These are phyloP conservation scores for Ctenopoma multispine DNA, from an alignment of 2,797 vertebrate species.

Conservation along the genomic window DNA sequence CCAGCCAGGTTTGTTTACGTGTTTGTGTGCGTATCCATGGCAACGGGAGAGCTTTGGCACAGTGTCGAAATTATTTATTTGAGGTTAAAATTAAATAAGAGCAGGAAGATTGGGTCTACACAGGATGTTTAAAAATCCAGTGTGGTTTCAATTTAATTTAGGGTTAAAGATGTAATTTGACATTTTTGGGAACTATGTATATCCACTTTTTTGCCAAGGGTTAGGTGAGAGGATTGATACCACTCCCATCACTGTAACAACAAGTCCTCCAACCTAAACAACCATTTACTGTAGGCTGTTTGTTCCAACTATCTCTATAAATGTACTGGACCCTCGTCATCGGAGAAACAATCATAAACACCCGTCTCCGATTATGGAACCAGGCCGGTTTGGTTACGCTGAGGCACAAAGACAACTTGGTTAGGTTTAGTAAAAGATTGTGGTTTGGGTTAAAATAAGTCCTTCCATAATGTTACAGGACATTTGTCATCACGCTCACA, in stretches of 20 bases:
- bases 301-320: too few species aligned
- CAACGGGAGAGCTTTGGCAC: conserved; percentile 24
- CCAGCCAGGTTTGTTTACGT: conserved; percentile 74
- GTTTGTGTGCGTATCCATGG: conserved; percentile 63
- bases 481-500: too few species aligned
- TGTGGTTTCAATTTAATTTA: not conserved
- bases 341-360: too few species aligned
- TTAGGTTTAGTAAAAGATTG: too few species aligned
- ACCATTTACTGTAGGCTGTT: too few species aligned
- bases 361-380: too few species aligned
- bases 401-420: too few species aligned
- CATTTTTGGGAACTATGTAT: not conserved
- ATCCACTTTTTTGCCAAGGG: not conserved
- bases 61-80: conserved; percentile 49
- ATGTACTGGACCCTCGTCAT: too few species aligned
- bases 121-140: conserved; percentile 19
- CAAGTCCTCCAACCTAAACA: not conserved
- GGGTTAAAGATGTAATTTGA: not conserved
- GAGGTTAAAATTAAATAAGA: conserved; percentile 41
- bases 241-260: not conserved
- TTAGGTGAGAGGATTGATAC: not conserved
- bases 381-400: too few species aligned
- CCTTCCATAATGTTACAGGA: too few species aligned
- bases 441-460: too few species aligned
- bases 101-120: conserved; percentile 16